These are phyloP conservation scores for Ephestia elutella DNA, from an alignment of 1,140 invertebrate genomes.

Conservation along the genomic window DNA sequence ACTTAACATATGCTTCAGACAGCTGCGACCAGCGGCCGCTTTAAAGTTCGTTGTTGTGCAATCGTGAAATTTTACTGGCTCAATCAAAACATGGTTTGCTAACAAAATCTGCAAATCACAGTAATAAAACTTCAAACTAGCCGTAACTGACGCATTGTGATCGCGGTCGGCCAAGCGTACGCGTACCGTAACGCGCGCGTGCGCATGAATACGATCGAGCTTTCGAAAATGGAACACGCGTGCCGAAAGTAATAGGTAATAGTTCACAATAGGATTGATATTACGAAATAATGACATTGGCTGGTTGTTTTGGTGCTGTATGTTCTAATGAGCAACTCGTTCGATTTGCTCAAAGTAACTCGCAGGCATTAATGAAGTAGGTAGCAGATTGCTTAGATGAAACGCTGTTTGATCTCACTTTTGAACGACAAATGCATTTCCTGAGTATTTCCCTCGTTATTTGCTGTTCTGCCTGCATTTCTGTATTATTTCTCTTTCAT, in stretches of 20 bases:
- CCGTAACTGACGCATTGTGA: slow-evolving; percentile 34
- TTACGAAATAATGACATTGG: slow-evolving; percentile 2
- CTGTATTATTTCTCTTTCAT: too few relatives aligned
- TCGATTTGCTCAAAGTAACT: too few relatives aligned
- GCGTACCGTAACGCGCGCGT: slow-evolving; percentile 36
- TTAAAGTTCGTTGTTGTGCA: neutral
- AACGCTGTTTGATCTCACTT: too few relatives aligned
- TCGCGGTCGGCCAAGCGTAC: slow-evolving; percentile 38
- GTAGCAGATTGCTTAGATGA: too few relatives aligned
- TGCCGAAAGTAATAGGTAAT: slow-evolving; percentile 30
- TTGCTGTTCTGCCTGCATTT: too few relatives aligned
- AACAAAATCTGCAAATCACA: slow-evolving; percentile 29
- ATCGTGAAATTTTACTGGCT: slow-evolving; percentile 6
- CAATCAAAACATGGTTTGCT: slow-evolving; percentile 15
- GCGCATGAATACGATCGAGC: slow-evolving; percentile 28
- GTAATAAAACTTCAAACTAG: slow-evolving; percentile 23
- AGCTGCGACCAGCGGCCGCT: too few relatives aligned
- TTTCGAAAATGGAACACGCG: slow-evolving; percentile 48
- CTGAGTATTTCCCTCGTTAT: too few relatives aligned
- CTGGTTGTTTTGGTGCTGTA: neutral
- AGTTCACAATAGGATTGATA: slow-evolving; percentile 18
- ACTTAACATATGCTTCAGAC: too few relatives aligned
- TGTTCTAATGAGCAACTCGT: too few relatives aligned
- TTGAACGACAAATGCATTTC: too few relatives aligned
- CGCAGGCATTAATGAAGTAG: too few relatives aligned